These are phyloP conservation scores for Gila orcuttii DNA, from an alignment of 2,113 vertebrate genomes.

Conservation along the genomic window DNA sequence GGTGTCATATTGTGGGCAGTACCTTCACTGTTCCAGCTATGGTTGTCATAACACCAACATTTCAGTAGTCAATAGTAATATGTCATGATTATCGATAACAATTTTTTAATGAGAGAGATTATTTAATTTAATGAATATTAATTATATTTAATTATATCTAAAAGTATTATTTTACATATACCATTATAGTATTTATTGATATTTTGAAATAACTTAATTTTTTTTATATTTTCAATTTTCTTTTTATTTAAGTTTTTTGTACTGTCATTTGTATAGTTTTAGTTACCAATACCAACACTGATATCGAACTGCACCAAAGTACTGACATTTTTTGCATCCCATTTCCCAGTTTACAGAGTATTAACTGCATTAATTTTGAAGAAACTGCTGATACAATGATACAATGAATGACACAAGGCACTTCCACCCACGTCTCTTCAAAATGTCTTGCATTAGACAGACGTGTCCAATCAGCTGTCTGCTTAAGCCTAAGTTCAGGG, in stretches of 20 bases:
- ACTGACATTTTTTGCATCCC: not conserved
- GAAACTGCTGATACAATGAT: not conserved
- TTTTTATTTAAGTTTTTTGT: too few species aligned
- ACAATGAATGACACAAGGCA: slow-evolving; percentile 3
- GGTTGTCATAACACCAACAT: not conserved
- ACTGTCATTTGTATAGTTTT: too few species aligned
- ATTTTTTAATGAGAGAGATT: not conserved
- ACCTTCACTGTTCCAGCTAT: not conserved
- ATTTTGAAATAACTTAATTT: too few species aligned
- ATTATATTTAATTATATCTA: too few species aligned
- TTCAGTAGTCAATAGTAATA: not conserved
- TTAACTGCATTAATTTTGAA: not conserved
- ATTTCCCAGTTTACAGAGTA: not conserved
- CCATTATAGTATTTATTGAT: too few species aligned
- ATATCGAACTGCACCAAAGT: not conserved
- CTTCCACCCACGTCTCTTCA: not conserved
- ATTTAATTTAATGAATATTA: too few species aligned
- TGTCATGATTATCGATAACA: not conserved
- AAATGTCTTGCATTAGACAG: slow-evolving; percentile 13
- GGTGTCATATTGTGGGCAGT: not conserved
- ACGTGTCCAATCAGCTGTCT: slow-evolving; percentile 17
- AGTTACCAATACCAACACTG: not conserved
- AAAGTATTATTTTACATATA: too few species aligned
- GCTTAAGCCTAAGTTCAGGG: slow-evolving; percentile 22
- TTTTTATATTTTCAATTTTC: too few species aligned